Evolutionary conservation across 2,797 vertebrate genomes (phyloP), one percentile per base, ranked within the genome.

Genomic region (Anniella stebbinsi): DNA sequence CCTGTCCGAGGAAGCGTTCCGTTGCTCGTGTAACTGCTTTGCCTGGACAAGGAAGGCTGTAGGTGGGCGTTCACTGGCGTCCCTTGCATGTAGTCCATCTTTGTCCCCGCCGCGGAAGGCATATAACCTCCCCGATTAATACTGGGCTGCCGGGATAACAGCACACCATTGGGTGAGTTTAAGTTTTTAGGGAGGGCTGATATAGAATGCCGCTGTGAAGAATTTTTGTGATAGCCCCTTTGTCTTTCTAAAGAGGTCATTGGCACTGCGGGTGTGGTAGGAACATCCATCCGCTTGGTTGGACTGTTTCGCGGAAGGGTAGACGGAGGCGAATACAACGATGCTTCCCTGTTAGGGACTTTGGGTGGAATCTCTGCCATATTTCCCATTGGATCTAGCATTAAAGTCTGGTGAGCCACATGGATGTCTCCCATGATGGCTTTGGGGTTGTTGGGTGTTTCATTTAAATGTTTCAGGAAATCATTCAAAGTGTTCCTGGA

Each of bases 401-500:
- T 98, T 92, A 99, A 97, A 91, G 98, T 98, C 91, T 98, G 98
- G 93, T 98, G 98, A 48, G 98, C 96, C 95, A 98, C 98, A 84
- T 98, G 98, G 92, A 98, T 97, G 91, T 99, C 99, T 94, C 97
- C 98, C 96, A 99, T 98, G 93, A 99, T 98, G 93, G 98, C 98
- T 97, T 98, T 98, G 88, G 97, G 98, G 90, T 98, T 98, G 93
- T 94, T 96, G 67, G 97, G 98, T 87, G 98, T 97, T 96, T 99
- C 99, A 93, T 98, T 99, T 77, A 99, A 98, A 95, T 99, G 99
- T 97, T 99, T 99, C 96, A 99, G 97, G 92, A 99, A 98, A 95
- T 99, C 99, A 51, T 99, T 99, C 88, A 99, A 96, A 4, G 99
- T 99, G 92, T 99, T 99, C 95, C 99, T 98, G 90, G 99, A 99